Percentiles rank a stretch among this genome's conserved stretches.
Evolutionary conservation across 2,888 invertebrate species (phyloP).

Genomic region (Opisthograptis luteolata): DNA sequence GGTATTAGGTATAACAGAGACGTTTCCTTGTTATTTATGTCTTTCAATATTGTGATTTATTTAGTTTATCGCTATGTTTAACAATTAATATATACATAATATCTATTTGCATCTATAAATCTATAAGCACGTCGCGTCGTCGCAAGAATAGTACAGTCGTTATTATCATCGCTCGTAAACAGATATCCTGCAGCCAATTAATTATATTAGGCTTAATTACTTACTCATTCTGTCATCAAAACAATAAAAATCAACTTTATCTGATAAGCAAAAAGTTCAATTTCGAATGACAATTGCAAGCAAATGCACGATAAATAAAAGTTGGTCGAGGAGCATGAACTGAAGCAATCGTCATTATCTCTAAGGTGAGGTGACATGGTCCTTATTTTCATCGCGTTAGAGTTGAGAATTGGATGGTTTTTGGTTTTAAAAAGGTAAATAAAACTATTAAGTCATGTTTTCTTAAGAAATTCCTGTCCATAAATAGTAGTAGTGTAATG

Average conservation of each 20-base stretch:
- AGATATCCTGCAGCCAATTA: conserved; percentile 59
- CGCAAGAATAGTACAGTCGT: conserved; percentile 40
- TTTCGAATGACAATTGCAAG: conserved; percentile 31
- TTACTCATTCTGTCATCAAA: conserved; percentile 15
- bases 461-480: conserved; percentile 76
- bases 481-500: conserved; percentile 70
- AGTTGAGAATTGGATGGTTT: conserved; percentile 18
- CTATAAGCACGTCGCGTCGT: conserved; percentile 34
- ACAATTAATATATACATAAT: not conserved
- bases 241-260: conserved; percentile 19
- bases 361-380: not conserved
- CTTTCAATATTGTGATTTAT: not conserved
- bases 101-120: conserved; percentile 15
- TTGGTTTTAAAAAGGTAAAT: conserved; percentile 18
- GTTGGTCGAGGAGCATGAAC: conserved; percentile 17
- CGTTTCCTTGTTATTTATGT: no score
- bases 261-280: conserved; percentile 38
- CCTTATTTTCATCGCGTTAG: conserved; percentile 14
- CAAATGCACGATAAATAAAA: conserved; percentile 28
- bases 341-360: not conserved
- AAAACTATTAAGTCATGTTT: conserved; percentile 61
- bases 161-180: conserved; percentile 55
- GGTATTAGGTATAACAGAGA: no score
- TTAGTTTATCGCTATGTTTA: not conserved
- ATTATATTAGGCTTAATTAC: conserved; percentile 47